Evolutionary conservation across 2,797 vertebrate species (phyloP), one percentile per base, ranked within the genome.

Genomic region (Typhlichthys eigenmanni): DNA sequence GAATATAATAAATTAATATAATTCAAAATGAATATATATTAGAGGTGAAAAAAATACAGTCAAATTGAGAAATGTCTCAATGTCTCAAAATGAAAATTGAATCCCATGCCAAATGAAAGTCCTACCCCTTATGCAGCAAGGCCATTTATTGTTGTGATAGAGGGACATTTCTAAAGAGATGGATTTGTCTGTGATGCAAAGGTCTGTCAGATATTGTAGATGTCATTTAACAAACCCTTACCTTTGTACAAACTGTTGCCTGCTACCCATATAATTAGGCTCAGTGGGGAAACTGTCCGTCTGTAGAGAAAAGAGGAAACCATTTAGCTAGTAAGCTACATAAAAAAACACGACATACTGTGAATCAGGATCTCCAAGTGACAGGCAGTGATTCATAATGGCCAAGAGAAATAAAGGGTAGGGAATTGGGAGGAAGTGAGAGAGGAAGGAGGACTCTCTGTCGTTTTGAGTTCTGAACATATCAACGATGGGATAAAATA

Each of bases 181-280:
- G 34, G 34, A 38, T 38, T 38, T 38, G 7, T 38, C 34, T 38
- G 34, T 38, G 34, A 9, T 6, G 34, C 34, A 38, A 38, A 38
- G 7, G 34, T 38, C 34, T 38, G 5, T 38, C 5, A 38, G 34
- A 6, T 38, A 38, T 38, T 9, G 34, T 38, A 38, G 34, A 38
- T 38, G 34, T 94, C 93, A 91, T 92, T 88, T 90, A 90, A 94
- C 94, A 24, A 93, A 89, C 87, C 87, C 95, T 97, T 97, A 99
- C 97, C 97, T 99, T 95, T 98, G 97, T 94, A 99, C 97, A 97
- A 98, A 98, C 95, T 98, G 97, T 94, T 99, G 97, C 94, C 97
- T 96, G 95, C 96, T 98, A 91, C 96, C 96, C 96, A 98, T 98
- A 94, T 99, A 99, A 97, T 97, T 98, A 96, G 97, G 94, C 95